Percentiles rank a stretch among this genome's conserved stretches.
phyloP scores from a whole-genome alignment of 2,113 vertebrate species.

The Tamias sibiricus region DNA sequence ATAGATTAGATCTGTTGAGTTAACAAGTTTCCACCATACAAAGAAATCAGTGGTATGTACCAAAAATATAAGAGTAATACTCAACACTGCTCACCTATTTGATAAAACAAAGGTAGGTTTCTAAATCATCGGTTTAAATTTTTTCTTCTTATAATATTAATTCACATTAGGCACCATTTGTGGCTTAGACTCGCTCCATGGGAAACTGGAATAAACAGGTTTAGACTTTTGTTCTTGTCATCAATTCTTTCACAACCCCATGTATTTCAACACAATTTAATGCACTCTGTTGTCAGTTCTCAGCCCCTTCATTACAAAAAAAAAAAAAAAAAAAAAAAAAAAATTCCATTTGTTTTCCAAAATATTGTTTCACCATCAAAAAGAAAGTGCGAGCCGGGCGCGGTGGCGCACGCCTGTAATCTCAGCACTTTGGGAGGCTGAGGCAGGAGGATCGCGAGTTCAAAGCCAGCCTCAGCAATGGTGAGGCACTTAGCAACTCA shows the following conservation, averaged over 20 bases:
- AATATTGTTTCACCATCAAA: not conserved
- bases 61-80: conserved; percentile 40
- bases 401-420: too few species aligned
- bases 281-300: conserved; percentile 9
- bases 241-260: conserved; percentile 72
- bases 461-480: too few species aligned
- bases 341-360: conserved; percentile 33
- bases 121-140: conserved; percentile 35
- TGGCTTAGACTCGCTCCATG: not conserved
- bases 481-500: too few species aligned
- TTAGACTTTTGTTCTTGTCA: conserved; percentile 57
- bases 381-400: conserved; percentile 31
- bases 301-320: conserved; percentile 50
- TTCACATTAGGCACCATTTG: conserved; percentile 18
- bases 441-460: too few species aligned
- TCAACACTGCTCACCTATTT: conserved; percentile 10
- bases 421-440: too few species aligned
- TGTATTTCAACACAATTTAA: conserved; percentile 56
- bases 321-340: not conserved
- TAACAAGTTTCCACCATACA: conserved; percentile 46
- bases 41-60: conserved; percentile 25
- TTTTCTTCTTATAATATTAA: not conserved
- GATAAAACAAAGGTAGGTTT: conserved; percentile 31
- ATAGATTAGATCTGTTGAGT: conserved; percentile 13
- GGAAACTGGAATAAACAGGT: conserved; percentile 72